Base-by-base conservation (phyloP, 2,113 vertebrate species). In the Murina feae region DNA sequence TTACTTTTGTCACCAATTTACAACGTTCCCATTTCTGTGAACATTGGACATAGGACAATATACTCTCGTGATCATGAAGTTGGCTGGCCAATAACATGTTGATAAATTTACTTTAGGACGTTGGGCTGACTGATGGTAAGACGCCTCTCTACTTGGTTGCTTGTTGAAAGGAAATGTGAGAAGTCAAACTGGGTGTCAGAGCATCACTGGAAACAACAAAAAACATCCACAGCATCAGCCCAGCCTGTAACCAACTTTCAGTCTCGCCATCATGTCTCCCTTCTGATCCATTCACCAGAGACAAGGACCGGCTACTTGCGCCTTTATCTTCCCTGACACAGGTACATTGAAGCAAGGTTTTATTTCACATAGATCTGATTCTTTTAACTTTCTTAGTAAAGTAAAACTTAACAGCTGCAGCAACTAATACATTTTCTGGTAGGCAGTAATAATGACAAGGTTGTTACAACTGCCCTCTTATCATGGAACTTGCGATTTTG, bases 341-440 rank as follows among this genome's bases (percentile, higher is more conserved):
- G 28, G 13, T 88, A 37, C 25, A 49, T 0, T 49, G 20, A 80
- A 92, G 9, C 51, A 81, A 71, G 7, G 39, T 94, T 80, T 92
- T 90, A 82, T 96, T 94, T 94, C 39, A n/a, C 47, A 74, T 91
- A 86, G 63, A 90, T 89, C 21, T 89, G 8, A 90, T 94, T 94
- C 68, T 69, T 60, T 53, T 39, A 21, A 51, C 32, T 84, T 96
- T 78, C 51, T 84, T 90, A 86, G 12, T 39, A 10, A 65, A 92
- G 9, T 66, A 81, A 90, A 81, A 87, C 83, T 79, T 74, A 96
- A 25, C 30, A 88, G 47, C 32, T 85, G 68, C 10, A 55, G 44
- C 25, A 90, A 66, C 71, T 74, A 74, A 60, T 68, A 68, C 25
- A 20, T 86, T 90, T 87, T 74, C 76, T 85, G 47, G 11, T 72